Percentiles rank a stretch among this genome's conserved stretches.
Evolutionary conservation across 2,888 invertebrate species (phyloP).

Genomic region (Cryptus viduatorius): DNA sequence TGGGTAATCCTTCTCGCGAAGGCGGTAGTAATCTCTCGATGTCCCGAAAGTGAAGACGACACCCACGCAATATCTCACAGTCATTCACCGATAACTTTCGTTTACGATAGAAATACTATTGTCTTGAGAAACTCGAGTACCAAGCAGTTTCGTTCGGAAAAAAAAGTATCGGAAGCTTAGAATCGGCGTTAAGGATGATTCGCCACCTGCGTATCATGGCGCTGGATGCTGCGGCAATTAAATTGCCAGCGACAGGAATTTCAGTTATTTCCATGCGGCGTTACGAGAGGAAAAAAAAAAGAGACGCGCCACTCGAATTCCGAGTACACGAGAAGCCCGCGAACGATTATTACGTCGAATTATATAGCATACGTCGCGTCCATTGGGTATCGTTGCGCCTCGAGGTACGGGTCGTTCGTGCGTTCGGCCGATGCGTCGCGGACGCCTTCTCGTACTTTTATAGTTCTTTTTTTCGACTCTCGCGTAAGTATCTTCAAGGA

Average conservation of each 20-base stretch:
- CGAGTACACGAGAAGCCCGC: slow-evolving; percentile 15
- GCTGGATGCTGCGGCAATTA: slow-evolving; percentile 1
- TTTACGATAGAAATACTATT: slow-evolving; percentile 1
- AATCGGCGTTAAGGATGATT: neutral
- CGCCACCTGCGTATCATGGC: neutral
- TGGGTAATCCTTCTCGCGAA: slow-evolving; percentile 19
- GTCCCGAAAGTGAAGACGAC: slow-evolving; percentile 24
- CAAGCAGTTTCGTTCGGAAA: no score
- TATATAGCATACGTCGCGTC: slow-evolving; percentile 10
- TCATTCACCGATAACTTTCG: slow-evolving; percentile 19
- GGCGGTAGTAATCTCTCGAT: neutral
- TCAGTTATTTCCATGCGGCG: slow-evolving; percentile 46
- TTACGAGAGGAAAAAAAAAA: slow-evolving; percentile 26
- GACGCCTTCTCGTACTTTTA: neutral
- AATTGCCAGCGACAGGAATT: slow-evolving; percentile 14
- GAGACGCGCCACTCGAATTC: slow-evolving; percentile 23
- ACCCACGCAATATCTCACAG: neutral
- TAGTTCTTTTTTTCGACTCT: neutral
- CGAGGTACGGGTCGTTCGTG: neutral
- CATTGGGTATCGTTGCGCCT: neutral
- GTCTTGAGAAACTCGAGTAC: no score
- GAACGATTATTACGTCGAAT: slow-evolving; percentile 24
- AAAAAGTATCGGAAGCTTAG: no score
- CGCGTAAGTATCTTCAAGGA: neutral
- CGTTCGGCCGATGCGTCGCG: neutral